Evolutionary conservation across 2,888 invertebrate species (phyloP).

Genomic region (Acanthosoma haemorrhoidale): DNA sequence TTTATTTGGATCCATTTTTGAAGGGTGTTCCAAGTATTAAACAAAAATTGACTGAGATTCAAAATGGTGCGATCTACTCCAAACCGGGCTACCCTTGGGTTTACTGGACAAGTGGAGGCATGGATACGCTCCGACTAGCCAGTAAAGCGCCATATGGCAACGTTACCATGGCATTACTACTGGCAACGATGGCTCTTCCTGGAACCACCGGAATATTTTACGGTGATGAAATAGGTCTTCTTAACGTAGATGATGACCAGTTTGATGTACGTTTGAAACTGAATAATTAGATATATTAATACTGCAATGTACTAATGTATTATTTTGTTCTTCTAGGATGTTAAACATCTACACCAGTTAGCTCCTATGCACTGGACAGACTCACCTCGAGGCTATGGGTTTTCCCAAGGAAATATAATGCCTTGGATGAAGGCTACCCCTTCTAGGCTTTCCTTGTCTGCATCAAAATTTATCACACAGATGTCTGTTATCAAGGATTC

Average conservation of each 20-base stretch:
- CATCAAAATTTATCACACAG: constrained; percentile 53
- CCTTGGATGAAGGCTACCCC: constrained; percentile 61
- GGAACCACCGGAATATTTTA: constrained; percentile 85
- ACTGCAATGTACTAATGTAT: not conserved
- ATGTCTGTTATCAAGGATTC: constrained; percentile 57
- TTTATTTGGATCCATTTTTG: constrained; percentile 55
- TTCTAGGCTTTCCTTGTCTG: constrained; percentile 50
- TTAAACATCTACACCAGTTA: constrained; percentile 53
- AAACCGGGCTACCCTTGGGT: constrained; percentile 68
- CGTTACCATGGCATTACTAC: constrained; percentile 61
- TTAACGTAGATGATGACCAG: constrained; percentile 54
- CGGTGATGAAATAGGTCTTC: constrained; percentile 80
- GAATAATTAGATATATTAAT: not conserved
- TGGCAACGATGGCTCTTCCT: constrained; percentile 76
- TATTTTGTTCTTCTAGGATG: not conserved
- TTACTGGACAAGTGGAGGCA: constrained; percentile 70
- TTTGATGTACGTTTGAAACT: constrained; percentile 46
- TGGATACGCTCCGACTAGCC: constrained; percentile 57
- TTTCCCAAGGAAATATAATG: constrained; percentile 51
- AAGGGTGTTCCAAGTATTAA: constrained; percentile 42
- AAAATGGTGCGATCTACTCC: constrained; percentile 56
- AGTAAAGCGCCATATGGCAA: constrained; percentile 59
- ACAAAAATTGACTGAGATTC: constrained; percentile 54
- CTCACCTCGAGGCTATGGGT: constrained; percentile 40
- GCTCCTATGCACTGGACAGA: constrained; percentile 63